phyloP scores from a whole-genome alignment of 1,140 invertebrate genomes.

The Hylaeus anthracinus region DNA sequence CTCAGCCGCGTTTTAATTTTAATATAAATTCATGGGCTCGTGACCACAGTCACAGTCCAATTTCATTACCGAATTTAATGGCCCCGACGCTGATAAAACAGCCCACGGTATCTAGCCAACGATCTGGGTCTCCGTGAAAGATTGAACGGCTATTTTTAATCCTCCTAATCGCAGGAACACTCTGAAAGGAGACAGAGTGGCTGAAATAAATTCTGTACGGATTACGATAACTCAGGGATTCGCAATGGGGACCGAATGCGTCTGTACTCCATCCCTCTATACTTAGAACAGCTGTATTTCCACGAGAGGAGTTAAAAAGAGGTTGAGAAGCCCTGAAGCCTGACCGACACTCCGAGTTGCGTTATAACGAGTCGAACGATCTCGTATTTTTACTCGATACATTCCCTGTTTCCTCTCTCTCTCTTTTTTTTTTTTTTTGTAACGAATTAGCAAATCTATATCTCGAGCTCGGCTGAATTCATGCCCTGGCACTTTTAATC shows the following conservation, averaged over 20 bases:
- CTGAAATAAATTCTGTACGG: not conserved
- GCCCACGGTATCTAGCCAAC: constrained; percentile 4
- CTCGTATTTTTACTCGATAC: not conserved
- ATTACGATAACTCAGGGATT: not conserved
- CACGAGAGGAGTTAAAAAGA: too few relatives aligned
- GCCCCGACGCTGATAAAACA: constrained; percentile 19
- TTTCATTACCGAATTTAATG: constrained; percentile 49
- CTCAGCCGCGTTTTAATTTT: constrained; percentile 44
- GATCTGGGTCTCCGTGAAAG: not conserved
- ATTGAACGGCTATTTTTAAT: constrained; percentile 24
- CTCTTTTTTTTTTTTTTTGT: not conserved
- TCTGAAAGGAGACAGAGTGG: not conserved
- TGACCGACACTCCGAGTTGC: not conserved
- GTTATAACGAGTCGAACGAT: not conserved
- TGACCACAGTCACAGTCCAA: constrained; percentile 38
- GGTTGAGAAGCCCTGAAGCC: too few relatives aligned
- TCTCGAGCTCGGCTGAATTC: not conserved
- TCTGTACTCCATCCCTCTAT: too few relatives aligned
- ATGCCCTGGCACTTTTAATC: not conserved
- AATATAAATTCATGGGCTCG: constrained; percentile 48
- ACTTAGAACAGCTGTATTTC: too few relatives aligned
- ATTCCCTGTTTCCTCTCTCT: too few relatives aligned
- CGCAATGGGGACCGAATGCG: too few relatives aligned
- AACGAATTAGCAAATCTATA: constrained; percentile 1
- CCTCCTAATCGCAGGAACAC: not conserved